Evolutionary conservation across 2,797 vertebrate species (phyloP), one percentile per base, ranked within the genome.

Genomic region (Netta rufina): DNA sequence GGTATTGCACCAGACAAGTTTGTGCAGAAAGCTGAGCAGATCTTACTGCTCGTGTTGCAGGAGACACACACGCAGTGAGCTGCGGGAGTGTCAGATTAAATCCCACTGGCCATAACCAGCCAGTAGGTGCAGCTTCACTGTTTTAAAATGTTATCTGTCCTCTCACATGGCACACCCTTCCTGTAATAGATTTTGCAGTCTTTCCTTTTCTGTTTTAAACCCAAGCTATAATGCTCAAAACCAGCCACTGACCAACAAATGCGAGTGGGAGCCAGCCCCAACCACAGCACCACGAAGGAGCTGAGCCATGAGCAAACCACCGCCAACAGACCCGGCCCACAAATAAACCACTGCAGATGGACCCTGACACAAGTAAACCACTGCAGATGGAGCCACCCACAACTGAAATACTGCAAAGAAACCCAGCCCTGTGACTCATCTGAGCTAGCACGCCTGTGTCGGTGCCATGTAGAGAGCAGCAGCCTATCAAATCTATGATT

Each of bases 401-500:
- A 43, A 12, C 25, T 0, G 4, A 56, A 75, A 56, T 1, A 8
- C 90, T 69, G 89, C 0, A 2, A 62, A 81, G 83, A 36, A 93
- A 70, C 84, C 89, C 83, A 89, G 84, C 43, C 25, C 83, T 5
- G 0, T 95, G 94, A 95, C 60, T 90, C 95, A 94, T 82, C 73
- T 58, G 54, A 73, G 69, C 71, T 10, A 17, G 6, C 5, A 0
- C 0, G 33, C 87, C 78, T 25, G 65, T 74, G 57, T 36, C 9
- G 54, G 65, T 85, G 82, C 79, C 73, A 43, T 33, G 79, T 28
- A 33, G 70, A 60, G 67, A 2, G 43, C 3, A 13, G 81, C 85
- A 95, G 93, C 88, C 90, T 92, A 89, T 90, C 93, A 73, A 81
- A 90, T 86, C 64, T 65, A 66, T 93, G 94, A 95, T 94, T 96